These are phyloP conservation scores for Euwallacea fornicatus DNA, from an alignment of 1,140 invertebrate species.

Conservation along the genomic window DNA sequence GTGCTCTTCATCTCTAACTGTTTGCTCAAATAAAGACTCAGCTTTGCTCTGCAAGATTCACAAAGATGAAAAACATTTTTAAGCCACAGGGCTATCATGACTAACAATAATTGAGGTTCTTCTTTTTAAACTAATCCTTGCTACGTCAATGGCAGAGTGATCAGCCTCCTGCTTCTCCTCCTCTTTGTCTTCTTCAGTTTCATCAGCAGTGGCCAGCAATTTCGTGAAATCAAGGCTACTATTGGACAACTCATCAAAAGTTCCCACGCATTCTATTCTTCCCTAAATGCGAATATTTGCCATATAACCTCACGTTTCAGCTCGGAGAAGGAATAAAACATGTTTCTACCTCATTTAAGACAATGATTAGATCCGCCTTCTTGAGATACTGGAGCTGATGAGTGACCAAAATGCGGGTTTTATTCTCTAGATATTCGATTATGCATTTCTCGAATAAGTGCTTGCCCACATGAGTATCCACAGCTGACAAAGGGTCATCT, in stretches of 20 bases:
- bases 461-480: conserved; percentile 75
- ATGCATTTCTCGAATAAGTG: conserved; percentile 71
- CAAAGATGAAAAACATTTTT: not conserved
- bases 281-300: conserved; percentile 52
- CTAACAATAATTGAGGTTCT: conserved; percentile 22
- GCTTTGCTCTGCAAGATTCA: conserved; percentile 16
- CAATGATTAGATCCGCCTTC: conserved; percentile 73
- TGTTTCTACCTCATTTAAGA: conserved; percentile 68
- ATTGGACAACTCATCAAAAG: conserved; percentile 58
- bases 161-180: conserved; percentile 10
- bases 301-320: conserved; percentile 1
- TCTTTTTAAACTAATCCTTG: conserved; percentile 17
- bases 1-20: conserved; percentile 29
- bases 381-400: conserved; percentile 83
- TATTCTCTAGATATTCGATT: conserved; percentile 59
- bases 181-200: conserved; percentile 50
- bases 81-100: not conserved
- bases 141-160: conserved; percentile 24
- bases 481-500: conserved; percentile 95
- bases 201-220: conserved; percentile 52
- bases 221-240: conserved; percentile 62
- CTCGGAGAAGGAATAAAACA: too few species aligned
- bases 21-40: conserved; percentile 28
- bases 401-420: conserved; percentile 76
- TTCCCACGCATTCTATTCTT: conserved; percentile 59